phyloP scores from a whole-genome alignment of 1,140 invertebrate species.

The Amyelois transitella region DNA sequence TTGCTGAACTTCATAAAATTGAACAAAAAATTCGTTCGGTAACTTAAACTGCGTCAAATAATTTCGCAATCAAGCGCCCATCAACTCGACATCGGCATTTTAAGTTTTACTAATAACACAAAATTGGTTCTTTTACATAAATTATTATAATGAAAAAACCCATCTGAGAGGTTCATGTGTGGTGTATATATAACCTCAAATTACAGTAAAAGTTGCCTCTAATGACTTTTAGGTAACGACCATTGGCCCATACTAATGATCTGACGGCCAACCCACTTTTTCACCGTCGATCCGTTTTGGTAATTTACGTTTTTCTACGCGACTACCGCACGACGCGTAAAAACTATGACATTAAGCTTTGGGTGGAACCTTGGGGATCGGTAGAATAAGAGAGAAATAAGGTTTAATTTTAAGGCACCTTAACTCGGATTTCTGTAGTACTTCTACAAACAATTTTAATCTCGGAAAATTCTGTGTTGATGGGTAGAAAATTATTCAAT shows the following conservation, averaged over 20 bases:
- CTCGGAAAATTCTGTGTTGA: too few species aligned
- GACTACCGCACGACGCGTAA: conserved; percentile 39
- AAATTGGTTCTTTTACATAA: conserved; percentile 58
- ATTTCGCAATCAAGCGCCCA: conserved; percentile 39
- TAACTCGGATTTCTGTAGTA: too few species aligned
- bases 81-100: conserved; percentile 33
- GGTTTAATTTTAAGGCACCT: not conserved
- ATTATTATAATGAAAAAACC: conserved; percentile 45
- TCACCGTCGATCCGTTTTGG: conserved; percentile 61
- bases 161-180: conserved; percentile 12
- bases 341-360: conserved; percentile 29
- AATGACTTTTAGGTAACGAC: conserved; percentile 71
- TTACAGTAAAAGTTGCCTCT: conserved; percentile 66
- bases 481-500: too few species aligned
- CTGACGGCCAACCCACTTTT: conserved; percentile 59
- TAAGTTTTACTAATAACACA: conserved; percentile 45
- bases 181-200: conserved; percentile 41
- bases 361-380: conserved; percentile 18
- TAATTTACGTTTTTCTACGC: conserved; percentile 59
- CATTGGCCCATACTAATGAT: conserved; percentile 67
- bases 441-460: too few species aligned
- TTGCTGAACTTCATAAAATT: not conserved
- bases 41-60: conserved; percentile 12
- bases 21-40: not conserved
- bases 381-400: not conserved